These are phyloP conservation scores for Mystacornis crossleyi DNA, from an alignment of 2,113 vertebrate genomes.

Conservation along the genomic window DNA sequence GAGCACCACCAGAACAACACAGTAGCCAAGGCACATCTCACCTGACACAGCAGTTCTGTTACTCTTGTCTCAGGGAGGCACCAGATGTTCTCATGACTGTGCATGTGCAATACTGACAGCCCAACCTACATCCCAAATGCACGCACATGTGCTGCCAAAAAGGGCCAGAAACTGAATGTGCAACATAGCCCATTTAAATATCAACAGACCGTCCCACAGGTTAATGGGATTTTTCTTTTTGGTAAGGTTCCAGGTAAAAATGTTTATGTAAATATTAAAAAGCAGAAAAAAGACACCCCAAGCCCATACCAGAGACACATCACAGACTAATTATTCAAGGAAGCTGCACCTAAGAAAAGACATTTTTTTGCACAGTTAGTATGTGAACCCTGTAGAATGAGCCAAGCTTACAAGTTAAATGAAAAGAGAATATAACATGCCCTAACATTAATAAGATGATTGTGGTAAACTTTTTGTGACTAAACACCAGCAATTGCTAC, in stretches of 20 bases:
- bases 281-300: not conserved
- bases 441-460: not conserved
- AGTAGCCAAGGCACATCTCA: not conserved
- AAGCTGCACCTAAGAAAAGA: not conserved
- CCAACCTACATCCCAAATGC: not conserved
- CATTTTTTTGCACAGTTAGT: not conserved
- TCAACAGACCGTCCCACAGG: not conserved
- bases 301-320: not conserved
- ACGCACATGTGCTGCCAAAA: not conserved
- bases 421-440: not conserved
- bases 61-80: not conserved
- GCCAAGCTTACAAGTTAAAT: not conserved
- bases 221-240: not conserved
- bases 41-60: not conserved
- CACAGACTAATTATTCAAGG: not conserved
- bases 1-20: not conserved
- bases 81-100: not conserved
- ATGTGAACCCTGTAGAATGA: not conserved
- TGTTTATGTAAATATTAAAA: not conserved
- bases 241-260: not conserved
- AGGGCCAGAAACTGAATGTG: not conserved
- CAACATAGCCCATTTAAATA: not conserved
- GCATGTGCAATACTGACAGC: accelerated
- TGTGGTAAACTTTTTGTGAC: not conserved
- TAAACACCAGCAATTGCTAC: not conserved